phyloP scores from a whole-genome alignment of 2,888 invertebrate species.

The Dicyrtoma fusca region DNA sequence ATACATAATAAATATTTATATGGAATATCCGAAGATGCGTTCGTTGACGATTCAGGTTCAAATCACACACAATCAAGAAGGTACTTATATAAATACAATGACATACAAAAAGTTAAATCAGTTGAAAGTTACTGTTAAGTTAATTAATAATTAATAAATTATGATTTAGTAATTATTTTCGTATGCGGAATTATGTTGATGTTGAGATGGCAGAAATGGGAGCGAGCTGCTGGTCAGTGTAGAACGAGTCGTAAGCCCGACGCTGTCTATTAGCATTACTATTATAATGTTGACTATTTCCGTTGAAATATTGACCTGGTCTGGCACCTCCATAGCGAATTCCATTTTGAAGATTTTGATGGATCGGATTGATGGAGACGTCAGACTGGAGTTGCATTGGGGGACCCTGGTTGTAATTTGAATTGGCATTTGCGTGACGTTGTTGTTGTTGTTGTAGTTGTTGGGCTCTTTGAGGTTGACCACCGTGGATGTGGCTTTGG shows the following conservation, averaged over 20 bases:
- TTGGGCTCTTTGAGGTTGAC: neutral
- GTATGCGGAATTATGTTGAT: no score
- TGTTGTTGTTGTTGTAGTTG: neutral
- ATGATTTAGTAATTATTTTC: no score
- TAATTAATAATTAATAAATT: no score
- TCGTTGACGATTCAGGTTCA: no score
- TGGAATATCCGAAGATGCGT: no score
- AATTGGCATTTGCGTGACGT: no score
- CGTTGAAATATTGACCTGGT: slow-evolving; percentile 9
- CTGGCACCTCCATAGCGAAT: slow-evolving; percentile 20
- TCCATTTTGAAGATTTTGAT: slow-evolving; percentile 31
- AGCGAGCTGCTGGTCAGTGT: slow-evolving; percentile 3
- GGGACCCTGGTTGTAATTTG: neutral
- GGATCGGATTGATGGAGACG: slow-evolving; percentile 24
- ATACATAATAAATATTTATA: no score
- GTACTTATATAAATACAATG: no score
- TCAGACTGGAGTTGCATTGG: neutral
- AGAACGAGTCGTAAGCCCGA: slow-evolving; percentile 31
- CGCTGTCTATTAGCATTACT: slow-evolving; percentile 2
- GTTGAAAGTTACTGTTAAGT: no score
- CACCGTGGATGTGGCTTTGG: neutral
- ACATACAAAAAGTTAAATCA: no score
- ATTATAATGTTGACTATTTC: neutral
- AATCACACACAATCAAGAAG: no score
- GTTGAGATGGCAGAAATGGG: neutral